A percentile compares a stretch with the other conserved stretches of the same genome.
These are phyloP conservation scores for Drosophila engyochracea DNA, from an alignment of 2,888 invertebrate species.

Conservation along the genomic window DNA sequence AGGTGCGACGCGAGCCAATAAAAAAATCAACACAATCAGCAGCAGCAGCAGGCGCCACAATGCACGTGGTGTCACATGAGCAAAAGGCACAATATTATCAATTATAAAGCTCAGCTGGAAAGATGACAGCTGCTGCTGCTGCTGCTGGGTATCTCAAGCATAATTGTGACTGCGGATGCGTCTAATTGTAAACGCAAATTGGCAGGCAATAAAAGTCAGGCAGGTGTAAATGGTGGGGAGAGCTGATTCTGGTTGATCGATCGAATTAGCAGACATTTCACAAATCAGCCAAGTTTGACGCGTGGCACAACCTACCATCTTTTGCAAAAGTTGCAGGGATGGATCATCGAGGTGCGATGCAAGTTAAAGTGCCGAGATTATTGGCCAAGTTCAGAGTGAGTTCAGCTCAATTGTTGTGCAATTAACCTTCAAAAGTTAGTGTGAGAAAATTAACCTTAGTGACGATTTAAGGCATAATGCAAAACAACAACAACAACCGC, in stretches of 20 bases:
- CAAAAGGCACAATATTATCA: constrained; percentile 32
- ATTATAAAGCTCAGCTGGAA: constrained; percentile 13
- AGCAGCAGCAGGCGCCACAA: constrained; percentile 17
- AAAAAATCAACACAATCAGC: constrained; percentile 3
- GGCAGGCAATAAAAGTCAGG: constrained; percentile 65
- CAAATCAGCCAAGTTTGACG: constrained; percentile 53
- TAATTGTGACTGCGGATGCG: constrained; percentile 69
- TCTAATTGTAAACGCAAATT: constrained; percentile 77
- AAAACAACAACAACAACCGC: constrained; percentile 44
- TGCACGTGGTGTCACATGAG: constrained; percentile 61
- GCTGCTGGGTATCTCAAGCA: constrained; percentile 21
- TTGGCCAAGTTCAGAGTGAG: constrained; percentile 33
- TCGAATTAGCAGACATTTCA: constrained; percentile 66
- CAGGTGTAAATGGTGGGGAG: constrained; percentile 60
- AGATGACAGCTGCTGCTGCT: constrained; percentile 13
- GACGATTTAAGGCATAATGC: constrained; percentile 66
- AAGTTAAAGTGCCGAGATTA: constrained; percentile 2
- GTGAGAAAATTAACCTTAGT: constrained; percentile 76
- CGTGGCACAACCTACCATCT: constrained; percentile 50
- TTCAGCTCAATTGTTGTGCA: constrained; percentile 48
- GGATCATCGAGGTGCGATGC: constrained; percentile 6
- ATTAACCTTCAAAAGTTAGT: constrained; percentile 74
- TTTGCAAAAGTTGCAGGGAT: constrained; percentile 10
- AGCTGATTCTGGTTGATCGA: constrained; percentile 56
- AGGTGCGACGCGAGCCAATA: constrained; percentile 33